These are phyloP conservation scores for Amblyornis subalaris DNA, from an alignment of 2,113 vertebrate species.

Conservation along the genomic window DNA sequence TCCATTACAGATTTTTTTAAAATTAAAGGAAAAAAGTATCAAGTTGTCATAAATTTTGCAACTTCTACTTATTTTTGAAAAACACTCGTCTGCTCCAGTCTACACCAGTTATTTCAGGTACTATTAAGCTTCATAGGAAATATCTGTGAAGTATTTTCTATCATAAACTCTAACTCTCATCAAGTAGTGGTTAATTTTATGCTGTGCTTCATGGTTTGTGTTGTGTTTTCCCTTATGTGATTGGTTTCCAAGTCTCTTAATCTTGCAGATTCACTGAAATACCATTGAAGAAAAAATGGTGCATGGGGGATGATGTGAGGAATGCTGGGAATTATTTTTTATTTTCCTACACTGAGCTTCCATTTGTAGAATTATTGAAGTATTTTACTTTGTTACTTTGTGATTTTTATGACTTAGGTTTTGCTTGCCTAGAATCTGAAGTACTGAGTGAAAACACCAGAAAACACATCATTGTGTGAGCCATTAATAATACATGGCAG, in stretches of 20 bases:
- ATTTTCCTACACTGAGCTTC: neutral
- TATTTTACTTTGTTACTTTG: neutral
- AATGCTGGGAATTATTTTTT: neutral
- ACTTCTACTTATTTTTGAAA: neutral
- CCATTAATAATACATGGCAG: neutral
- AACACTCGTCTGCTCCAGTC: neutral
- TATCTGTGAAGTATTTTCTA: neutral
- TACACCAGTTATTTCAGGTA: neutral
- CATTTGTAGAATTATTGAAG: neutral
- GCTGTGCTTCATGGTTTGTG: neutral
- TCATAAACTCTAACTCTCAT: neutral
- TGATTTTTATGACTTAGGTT: neutral
- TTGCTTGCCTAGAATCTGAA: neutral
- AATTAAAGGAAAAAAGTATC: neutral
- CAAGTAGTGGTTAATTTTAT: neutral
- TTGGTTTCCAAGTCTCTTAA: neutral
- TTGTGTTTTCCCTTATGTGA: neutral
- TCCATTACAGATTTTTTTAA: neutral
- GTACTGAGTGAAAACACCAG: neutral
- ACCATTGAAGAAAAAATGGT: neutral
- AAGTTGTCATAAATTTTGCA: neutral
- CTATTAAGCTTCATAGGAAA: neutral
- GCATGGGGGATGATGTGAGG: neutral
- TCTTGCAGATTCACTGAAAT: neutral
- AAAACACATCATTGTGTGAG: neutral